These are phyloP conservation scores for Dicaeum eximium DNA, from an alignment of 2,113 vertebrate species.

Conservation along the genomic window DNA sequence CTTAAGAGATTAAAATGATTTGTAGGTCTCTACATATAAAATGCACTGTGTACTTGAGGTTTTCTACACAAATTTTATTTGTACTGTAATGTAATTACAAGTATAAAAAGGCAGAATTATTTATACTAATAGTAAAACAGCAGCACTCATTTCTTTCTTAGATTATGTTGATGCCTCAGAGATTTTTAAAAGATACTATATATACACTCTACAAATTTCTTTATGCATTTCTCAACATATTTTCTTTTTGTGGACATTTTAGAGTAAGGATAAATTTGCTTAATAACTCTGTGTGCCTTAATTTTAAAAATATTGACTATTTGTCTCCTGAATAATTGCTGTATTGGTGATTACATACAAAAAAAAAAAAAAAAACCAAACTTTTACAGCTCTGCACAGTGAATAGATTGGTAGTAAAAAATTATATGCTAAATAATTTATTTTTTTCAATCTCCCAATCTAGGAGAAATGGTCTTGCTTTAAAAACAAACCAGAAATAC, in stretches of 20 bases:
- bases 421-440: background rate
- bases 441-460: background rate
- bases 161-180: background rate
- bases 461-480: background rate
- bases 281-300: background rate
- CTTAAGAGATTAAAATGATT: slow-evolving; percentile 7
- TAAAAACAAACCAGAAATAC: background rate
- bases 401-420: background rate
- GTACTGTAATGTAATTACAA: background rate
- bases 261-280: background rate
- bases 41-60: background rate
- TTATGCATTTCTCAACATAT: background rate
- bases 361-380: background rate
- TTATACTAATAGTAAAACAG: background rate
- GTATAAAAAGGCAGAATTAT: background rate
- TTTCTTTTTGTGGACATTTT: background rate
- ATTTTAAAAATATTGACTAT: background rate
- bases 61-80: background rate
- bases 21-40: background rate
- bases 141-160: background rate
- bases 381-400: background rate
- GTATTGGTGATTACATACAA: background rate
- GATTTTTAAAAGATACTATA: background rate
- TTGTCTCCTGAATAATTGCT: background rate
- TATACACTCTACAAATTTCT: background rate